Evolutionary conservation across 2,113 vertebrate species (phyloP).

Genomic region (Epinephelus lanceolatus): DNA sequence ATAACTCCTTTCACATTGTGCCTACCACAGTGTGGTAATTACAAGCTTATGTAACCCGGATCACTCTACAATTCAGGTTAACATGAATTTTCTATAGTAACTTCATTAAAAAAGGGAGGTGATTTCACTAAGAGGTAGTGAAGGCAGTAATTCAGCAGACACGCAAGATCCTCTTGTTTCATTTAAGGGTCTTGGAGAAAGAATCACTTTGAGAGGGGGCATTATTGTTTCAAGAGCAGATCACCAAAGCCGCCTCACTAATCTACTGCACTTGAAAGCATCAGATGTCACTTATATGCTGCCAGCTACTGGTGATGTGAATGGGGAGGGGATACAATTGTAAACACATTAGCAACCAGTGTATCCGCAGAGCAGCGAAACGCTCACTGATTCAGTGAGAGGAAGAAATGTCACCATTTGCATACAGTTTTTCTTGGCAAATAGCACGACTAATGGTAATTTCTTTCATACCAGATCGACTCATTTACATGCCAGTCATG

Average conservation of each 20-base stretch:
- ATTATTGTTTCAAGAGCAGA: slow-evolving; percentile 56
- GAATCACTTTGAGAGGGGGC: slow-evolving; percentile 37
- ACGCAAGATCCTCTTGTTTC: slow-evolving; percentile 42
- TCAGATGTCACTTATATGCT: slow-evolving; percentile 64
- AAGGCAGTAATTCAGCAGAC: slow-evolving; percentile 27
- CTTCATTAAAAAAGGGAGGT: slow-evolving; percentile 53
- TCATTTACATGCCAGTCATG: slow-evolving; percentile 64
- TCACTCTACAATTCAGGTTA: slow-evolving; percentile 32
- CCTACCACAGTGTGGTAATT: slow-evolving; percentile 12
- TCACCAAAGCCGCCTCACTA: slow-evolving; percentile 47
- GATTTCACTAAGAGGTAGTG: slow-evolving; percentile 16
- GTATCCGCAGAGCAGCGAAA: slow-evolving; percentile 53
- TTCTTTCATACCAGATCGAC: slow-evolving; percentile 40
- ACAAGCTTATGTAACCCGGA: slow-evolving; percentile 48
- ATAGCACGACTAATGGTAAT: slow-evolving; percentile 61
- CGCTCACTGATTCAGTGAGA: slow-evolving; percentile 43
- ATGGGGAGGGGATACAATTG: slow-evolving; percentile 47
- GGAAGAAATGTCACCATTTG: slow-evolving; percentile 74
- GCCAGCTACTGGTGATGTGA: slow-evolving; percentile 48
- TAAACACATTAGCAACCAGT: slow-evolving; percentile 63
- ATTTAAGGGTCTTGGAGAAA: slow-evolving; percentile 59
- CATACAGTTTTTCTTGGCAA: slow-evolving; percentile 65
- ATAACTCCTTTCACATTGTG: slow-evolving; percentile 42
- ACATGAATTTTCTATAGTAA: slow-evolving; percentile 25
- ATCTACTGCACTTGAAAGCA: slow-evolving; percentile 67